These are phyloP conservation scores for Busseola fusca DNA, from an alignment of 2,888 invertebrate species.

Conservation along the genomic window DNA sequence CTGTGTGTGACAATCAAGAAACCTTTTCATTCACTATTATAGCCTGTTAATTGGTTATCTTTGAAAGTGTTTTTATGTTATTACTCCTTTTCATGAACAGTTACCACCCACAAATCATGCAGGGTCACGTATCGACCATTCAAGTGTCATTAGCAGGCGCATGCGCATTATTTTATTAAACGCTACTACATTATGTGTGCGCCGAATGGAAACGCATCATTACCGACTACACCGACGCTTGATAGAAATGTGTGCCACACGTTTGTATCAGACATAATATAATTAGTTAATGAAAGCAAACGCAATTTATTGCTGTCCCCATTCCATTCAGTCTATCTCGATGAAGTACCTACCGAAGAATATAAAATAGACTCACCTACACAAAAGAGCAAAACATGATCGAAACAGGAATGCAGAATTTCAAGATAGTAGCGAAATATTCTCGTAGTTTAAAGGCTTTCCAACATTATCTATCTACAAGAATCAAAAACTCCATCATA, in stretches of 20 bases:
- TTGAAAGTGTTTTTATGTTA: constrained; percentile 7
- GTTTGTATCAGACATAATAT: constrained; percentile 52
- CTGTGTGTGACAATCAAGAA: background rate
- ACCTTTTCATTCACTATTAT: background rate
- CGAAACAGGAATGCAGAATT: constrained; percentile 49
- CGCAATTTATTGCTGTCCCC: constrained; percentile 33
- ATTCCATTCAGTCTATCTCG: constrained; percentile 23
- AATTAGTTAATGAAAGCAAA: constrained; percentile 57
- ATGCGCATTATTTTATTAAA: constrained; percentile 61
- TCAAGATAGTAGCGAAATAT: constrained; percentile 43
- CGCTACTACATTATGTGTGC: constrained; percentile 57
- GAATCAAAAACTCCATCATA: constrained; percentile 69
- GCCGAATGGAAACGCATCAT: constrained; percentile 52
- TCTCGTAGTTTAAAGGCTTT: constrained; percentile 1
- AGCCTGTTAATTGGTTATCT: background rate
- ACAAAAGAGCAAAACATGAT: constrained; percentile 21
- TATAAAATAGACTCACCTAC: constrained; percentile 14
- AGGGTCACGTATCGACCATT: constrained; percentile 64
- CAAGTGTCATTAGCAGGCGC: constrained; percentile 61
- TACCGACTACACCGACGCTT: constrained; percentile 37
- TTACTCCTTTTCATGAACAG: constrained; percentile 8
- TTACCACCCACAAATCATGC: constrained; percentile 52
- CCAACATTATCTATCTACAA: constrained; percentile 65
- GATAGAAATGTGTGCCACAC: constrained; percentile 50
- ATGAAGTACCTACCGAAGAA: constrained; percentile 15